phyloP scores from a whole-genome alignment of 2,888 invertebrate species.

The Cerastis rubricosa region DNA sequence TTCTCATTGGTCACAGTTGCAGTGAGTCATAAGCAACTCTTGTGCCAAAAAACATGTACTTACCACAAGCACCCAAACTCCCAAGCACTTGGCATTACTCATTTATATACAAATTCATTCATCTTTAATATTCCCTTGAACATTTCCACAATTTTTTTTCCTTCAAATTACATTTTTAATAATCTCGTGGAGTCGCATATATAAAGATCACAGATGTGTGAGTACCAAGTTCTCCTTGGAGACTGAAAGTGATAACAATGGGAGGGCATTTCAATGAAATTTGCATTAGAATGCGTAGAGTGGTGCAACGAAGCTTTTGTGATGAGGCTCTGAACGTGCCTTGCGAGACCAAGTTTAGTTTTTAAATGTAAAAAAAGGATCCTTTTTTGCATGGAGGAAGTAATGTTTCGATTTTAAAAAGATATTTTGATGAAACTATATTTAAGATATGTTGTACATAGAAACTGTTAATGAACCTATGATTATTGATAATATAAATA shows the following conservation, averaged over 20 bases:
- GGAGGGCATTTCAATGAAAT: slow-evolving; percentile 87
- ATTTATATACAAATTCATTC: slow-evolving; percentile 32
- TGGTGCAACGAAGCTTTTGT: slow-evolving; percentile 83
- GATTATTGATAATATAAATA: no score
- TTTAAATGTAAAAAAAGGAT: slow-evolving; percentile 51
- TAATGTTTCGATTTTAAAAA: slow-evolving; percentile 17
- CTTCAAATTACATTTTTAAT: slow-evolving; percentile 49
- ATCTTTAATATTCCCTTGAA: slow-evolving; percentile 8
- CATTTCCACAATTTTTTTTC: slow-evolving; percentile 15
- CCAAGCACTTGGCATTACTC: neutral
- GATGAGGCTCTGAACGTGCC: slow-evolving; percentile 74
- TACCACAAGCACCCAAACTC: neutral
- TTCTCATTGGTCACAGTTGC: neutral
- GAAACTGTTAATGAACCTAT: no score
- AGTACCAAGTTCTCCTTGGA: slow-evolving; percentile 77
- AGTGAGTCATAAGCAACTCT: neutral
- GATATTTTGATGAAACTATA: neutral
- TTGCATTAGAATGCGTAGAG: slow-evolving; percentile 88
- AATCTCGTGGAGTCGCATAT: slow-evolving; percentile 50
- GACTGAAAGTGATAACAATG: slow-evolving; percentile 87
- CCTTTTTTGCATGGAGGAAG: slow-evolving; percentile 3
- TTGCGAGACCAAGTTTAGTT: slow-evolving; percentile 59
- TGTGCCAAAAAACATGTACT: neutral
- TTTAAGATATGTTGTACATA: no score
- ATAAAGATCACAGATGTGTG: slow-evolving; percentile 75